Evolutionary conservation across 1,140 invertebrate genomes (phyloP).

Genomic region (Caenorhabditis inopinata): DNA sequence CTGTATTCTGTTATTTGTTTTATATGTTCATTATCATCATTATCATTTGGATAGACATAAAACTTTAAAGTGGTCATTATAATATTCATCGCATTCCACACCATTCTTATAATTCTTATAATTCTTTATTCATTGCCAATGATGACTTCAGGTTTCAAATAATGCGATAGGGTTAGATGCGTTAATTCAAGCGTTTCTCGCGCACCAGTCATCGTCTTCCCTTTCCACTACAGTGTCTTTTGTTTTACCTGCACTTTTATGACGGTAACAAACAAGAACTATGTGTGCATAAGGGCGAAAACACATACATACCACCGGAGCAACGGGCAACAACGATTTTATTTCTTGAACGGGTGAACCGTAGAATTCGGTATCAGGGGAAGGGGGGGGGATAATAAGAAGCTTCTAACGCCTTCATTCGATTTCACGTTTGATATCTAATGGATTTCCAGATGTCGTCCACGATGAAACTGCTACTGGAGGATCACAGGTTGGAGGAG

Average conservation of each 20-base stretch:
- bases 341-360: no score
- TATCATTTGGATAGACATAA: no score
- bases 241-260: slow-evolving; percentile 23
- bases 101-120: neutral
- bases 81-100: neutral
- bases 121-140: slow-evolving; percentile 1
- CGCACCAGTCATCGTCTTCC: neutral
- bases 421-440: no score
- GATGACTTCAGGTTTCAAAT: slow-evolving; percentile 24
- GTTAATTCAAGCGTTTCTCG: slow-evolving; percentile 32
- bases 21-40: no score
- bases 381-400: no score
- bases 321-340: no score
- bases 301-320: no score
- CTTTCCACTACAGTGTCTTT: neutral
- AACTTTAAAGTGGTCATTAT: neutral
- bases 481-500: neutral
- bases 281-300: neutral
- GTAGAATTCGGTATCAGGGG: no score
- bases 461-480: neutral
- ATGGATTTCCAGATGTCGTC: neutral
- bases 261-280: neutral
- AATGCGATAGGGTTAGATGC: slow-evolving; percentile 23
- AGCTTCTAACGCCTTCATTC: no score
- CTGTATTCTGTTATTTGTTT: no score